Percentiles rank a stretch among this genome's conserved stretches.
Evolutionary conservation across 2,113 vertebrate species (phyloP).

Genomic region (Rostratula benghalensis): DNA sequence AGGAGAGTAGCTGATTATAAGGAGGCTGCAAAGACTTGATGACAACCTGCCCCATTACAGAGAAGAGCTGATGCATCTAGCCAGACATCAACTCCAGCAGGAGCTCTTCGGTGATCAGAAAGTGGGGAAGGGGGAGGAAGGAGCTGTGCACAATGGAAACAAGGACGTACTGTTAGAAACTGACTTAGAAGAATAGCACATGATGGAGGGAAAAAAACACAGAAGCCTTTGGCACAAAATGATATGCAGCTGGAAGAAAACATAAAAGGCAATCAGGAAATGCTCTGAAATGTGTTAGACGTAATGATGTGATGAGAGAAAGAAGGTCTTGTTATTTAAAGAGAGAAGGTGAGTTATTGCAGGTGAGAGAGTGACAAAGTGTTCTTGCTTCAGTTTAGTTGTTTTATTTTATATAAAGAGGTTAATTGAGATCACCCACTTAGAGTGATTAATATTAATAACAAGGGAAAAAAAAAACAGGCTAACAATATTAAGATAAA

Average conservation of each 20-base stretch:
- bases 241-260: not conserved
- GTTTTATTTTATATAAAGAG: not conserved
- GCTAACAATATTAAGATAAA: not conserved
- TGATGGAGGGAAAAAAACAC: not conserved
- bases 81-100: not conserved
- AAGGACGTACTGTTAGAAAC: not conserved
- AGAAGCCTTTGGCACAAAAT: not conserved
- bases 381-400: not conserved
- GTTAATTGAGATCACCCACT: not conserved
- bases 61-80: not conserved
- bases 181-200: not conserved
- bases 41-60: not conserved
- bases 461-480: not conserved
- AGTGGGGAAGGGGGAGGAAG: not conserved
- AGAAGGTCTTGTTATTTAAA: not conserved
- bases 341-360: not conserved
- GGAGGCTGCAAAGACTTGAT: not conserved
- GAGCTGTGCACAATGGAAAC: not conserved
- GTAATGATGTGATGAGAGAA: not conserved
- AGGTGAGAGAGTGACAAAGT: not conserved
- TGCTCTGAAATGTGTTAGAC: not conserved
- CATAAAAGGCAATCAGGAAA: constrained; percentile 37
- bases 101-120: not conserved
- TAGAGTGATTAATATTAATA: not conserved
- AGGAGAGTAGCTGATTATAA: not conserved